These are phyloP conservation scores for Noctua pronuba DNA, from an alignment of 2,888 invertebrate species.

Conservation along the genomic window DNA sequence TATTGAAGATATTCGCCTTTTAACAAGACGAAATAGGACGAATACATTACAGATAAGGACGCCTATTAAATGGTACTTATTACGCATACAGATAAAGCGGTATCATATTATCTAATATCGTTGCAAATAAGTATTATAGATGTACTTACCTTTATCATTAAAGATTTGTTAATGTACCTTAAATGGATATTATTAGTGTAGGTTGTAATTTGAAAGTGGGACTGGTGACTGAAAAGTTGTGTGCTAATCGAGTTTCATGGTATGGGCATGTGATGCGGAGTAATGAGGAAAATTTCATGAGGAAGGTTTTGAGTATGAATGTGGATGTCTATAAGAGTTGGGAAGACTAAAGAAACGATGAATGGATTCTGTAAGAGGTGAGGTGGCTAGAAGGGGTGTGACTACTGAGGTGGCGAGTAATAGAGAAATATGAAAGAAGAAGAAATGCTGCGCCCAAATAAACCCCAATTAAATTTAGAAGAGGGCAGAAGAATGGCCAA, in stretches of 20 bases:
- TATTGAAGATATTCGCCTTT: conserved; percentile 6
- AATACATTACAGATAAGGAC: conserved; percentile 21
- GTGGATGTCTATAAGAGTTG: background rate
- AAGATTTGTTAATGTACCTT: background rate
- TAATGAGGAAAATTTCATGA: background rate
- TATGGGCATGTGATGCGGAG: background rate
- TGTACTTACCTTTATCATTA: background rate
- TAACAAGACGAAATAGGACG: conserved; percentile 38
- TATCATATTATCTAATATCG: conserved; percentile 40
- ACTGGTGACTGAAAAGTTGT: background rate
- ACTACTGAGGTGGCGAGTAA: background rate
- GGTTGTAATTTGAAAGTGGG: background rate
- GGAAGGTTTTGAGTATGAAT: background rate
- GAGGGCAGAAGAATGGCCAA: background rate
- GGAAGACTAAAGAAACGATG: background rate
- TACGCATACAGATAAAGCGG: conserved; percentile 30
- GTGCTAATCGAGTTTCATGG: background rate
- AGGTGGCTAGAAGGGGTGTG: background rate
- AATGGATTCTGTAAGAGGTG: background rate
- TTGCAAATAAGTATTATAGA: conserved; percentile 3
- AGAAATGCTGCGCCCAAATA: background rate
- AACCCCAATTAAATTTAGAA: background rate
- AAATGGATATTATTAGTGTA: background rate
- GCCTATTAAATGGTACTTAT: conserved; percentile 35
- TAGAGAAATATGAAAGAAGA: background rate